A percentile compares a stretch with the other conserved stretches of the same genome.
These are phyloP conservation scores for Podargus strigoides DNA, from an alignment of 2,797 vertebrate species.

Conservation along the genomic window DNA sequence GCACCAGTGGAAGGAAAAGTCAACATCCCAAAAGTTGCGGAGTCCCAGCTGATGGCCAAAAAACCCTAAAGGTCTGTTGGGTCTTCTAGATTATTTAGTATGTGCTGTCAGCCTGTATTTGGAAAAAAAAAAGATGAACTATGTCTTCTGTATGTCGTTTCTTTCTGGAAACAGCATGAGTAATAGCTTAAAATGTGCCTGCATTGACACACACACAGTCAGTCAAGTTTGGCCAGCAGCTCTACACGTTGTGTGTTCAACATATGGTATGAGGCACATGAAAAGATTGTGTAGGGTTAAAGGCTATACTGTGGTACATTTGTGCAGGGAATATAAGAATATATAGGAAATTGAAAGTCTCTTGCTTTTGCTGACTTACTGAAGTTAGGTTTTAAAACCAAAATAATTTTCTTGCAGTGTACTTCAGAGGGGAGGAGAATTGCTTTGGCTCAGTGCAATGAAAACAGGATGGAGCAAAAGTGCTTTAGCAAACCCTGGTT, in stretches of 20 bases:
- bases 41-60: not conserved
- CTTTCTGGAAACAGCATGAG: not conserved
- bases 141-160: not conserved
- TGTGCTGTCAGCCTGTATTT: not conserved
- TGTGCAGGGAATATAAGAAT: not conserved
- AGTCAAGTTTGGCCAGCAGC: not conserved
- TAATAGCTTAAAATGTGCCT: not conserved
- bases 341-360: not conserved
- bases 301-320: not conserved
- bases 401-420: not conserved
- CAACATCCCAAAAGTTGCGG: not conserved
- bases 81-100: not conserved
- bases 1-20: not conserved
- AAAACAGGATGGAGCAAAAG: not conserved
- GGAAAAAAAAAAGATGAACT: not conserved
- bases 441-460: not conserved
- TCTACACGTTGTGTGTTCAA: not conserved
- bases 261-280: accelerated
- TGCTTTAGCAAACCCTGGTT: not conserved
- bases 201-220: not conserved
- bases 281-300: not conserved
- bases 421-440: not conserved
- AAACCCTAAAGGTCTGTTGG: not conserved
- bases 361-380: not conserved
- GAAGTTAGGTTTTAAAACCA: not conserved